Percentiles rank a stretch among this genome's conserved stretches.
Conservation (phyloP, 2,113 vertebrate species). For the Aphyosemion australe region DNA sequence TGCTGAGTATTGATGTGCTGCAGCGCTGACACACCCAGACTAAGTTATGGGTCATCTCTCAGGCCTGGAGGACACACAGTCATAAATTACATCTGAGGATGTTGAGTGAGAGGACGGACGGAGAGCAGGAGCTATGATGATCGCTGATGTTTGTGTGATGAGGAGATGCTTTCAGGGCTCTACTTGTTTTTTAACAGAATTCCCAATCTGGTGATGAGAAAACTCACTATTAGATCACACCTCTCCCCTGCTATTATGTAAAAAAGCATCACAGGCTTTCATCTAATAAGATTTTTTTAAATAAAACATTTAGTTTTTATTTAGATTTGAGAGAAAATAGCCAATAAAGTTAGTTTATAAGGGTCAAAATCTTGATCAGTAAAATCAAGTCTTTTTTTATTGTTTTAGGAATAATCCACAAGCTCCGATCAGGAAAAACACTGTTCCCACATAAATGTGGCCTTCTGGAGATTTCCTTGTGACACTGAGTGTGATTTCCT, state of each 20-base stretch:
- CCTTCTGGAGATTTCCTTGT: slow-evolving; percentile 3
- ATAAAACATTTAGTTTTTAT: too few relatives aligned
- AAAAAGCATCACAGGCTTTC: too few relatives aligned
- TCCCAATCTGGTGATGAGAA: neutral
- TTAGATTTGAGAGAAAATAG: too few relatives aligned
- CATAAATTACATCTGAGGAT: slow-evolving; percentile 40
- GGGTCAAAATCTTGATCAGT: too few relatives aligned
- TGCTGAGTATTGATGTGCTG: slow-evolving; percentile 53
- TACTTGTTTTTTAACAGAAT: neutral
- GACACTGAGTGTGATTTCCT: slow-evolving; percentile 35
- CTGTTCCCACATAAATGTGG: neutral
- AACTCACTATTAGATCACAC: too few relatives aligned
- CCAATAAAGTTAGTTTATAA: too few relatives aligned
- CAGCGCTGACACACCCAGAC: slow-evolving; percentile 54
- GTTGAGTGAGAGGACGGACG: slow-evolving; percentile 52
- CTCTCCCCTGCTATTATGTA: too few relatives aligned
- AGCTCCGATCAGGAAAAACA: neutral
- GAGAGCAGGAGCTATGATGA: slow-evolving; percentile 50
- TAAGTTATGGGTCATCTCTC: slow-evolving; percentile 55
- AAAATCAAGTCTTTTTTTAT: too few relatives aligned
- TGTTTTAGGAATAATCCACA: neutral
- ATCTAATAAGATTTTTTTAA: too few relatives aligned
- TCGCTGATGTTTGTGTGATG: neutral
- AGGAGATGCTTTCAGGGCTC: neutral
- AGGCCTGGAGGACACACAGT: slow-evolving; percentile 7